phyloP scores from a whole-genome alignment of 2,797 vertebrate species.

The Protonibea diacanthus region DNA sequence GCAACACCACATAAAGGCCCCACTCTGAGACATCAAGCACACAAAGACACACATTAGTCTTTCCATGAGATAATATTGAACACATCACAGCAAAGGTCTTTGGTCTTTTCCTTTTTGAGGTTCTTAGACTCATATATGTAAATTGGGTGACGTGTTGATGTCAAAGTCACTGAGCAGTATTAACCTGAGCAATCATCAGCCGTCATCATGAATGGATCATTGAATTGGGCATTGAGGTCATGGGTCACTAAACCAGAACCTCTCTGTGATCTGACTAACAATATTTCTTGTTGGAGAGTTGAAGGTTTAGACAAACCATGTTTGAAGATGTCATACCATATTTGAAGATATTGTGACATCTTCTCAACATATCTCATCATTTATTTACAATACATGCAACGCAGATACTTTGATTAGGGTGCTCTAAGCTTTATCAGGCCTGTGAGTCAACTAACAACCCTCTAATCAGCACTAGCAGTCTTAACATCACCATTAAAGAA shows the following conservation, averaged over 20 bases:
- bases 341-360: background rate
- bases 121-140: background rate
- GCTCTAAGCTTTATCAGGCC: background rate
- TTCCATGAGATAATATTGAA: conserved; percentile 35
- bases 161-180: background rate
- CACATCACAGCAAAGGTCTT: background rate
- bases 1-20: conserved; percentile 1
- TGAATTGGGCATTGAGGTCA: background rate
- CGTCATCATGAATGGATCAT: background rate
- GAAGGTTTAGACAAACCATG: background rate
- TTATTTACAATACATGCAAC: background rate
- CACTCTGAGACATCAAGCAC: background rate
- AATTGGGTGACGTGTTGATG: background rate
- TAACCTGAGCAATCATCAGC: background rate
- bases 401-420: background rate
- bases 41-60: background rate
- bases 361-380: background rate
- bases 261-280: background rate
- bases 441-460: background rate
- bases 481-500: no score
- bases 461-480: background rate
- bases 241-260: background rate
- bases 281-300: background rate
- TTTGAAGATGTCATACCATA: background rate
- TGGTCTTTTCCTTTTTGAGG: conserved; percentile 2